Conservation (phyloP, 2,113 vertebrate genomes). For the Hydropotes inermis region DNA sequence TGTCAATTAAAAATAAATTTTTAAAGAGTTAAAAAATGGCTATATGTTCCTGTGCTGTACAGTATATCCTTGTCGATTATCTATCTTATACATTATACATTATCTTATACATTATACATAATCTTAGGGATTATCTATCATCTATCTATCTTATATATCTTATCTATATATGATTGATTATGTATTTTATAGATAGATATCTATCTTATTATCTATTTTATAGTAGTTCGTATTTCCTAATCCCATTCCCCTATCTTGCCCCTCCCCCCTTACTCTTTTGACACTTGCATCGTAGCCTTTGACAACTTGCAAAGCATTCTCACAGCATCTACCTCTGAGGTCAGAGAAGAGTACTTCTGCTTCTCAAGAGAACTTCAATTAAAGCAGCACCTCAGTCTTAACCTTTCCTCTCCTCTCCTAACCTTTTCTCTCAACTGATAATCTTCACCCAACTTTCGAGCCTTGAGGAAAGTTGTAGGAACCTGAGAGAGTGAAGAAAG, state of each 20-base stretch:
- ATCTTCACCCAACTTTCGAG: background rate
- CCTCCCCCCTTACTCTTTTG: background rate
- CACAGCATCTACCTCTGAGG: background rate
- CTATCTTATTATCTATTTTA: background rate
- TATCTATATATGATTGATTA: too few species aligned
- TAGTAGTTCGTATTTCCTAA: background rate
- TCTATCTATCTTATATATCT: too few species aligned
- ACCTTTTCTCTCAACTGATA: background rate
- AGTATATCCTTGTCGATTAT: background rate
- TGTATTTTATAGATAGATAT: too few species aligned
- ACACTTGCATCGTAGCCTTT: background rate
- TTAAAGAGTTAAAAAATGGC: background rate
- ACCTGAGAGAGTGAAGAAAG: constrained; percentile 6
- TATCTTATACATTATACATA: too few species aligned
- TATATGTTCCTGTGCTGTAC: background rate
- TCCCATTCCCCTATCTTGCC: background rate
- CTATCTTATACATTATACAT: background rate
- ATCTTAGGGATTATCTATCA: too few species aligned
- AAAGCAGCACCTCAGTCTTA: background rate
- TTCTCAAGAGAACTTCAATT: constrained; percentile 6
- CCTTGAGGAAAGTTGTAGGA: background rate
- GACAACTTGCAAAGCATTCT: constrained; percentile 28
- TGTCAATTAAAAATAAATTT: background rate
- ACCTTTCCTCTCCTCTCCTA: background rate
- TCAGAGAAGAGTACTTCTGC: background rate